phyloP scores from a whole-genome alignment of 1,140 invertebrate genomes.

The Drosophila rhopaloa region DNA sequence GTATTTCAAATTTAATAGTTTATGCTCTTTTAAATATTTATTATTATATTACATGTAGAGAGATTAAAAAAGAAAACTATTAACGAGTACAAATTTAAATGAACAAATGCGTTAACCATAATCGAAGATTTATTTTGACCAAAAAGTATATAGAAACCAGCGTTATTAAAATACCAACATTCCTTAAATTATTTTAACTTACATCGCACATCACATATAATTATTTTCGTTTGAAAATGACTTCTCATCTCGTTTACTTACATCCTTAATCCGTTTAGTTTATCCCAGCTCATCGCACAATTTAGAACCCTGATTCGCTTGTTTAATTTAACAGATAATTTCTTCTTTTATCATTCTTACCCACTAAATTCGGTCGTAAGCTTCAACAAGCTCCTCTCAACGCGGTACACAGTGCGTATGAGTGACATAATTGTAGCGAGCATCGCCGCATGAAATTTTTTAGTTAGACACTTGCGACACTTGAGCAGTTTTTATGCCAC shows the following conservation, averaged over 20 bases:
- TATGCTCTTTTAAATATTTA: no score
- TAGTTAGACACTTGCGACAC: slow-evolving; percentile 33
- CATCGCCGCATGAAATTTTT: slow-evolving; percentile 36
- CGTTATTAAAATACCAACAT: neutral
- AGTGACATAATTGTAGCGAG: slow-evolving; percentile 64
- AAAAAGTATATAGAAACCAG: neutral
- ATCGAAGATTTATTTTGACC: no score
- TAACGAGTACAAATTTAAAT: no score
- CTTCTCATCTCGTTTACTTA: neutral
- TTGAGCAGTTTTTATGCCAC: slow-evolving; percentile 57
- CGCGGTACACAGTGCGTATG: slow-evolving; percentile 46
- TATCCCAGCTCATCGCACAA: neutral
- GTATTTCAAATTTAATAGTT: no score
- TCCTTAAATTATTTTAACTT: neutral
- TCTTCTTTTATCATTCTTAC: neutral
- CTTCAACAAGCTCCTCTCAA: slow-evolving; percentile 18
- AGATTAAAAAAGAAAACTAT: no score
- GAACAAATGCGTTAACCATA: no score
- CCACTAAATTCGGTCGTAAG: slow-evolving; percentile 13
- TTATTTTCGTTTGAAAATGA: neutral
- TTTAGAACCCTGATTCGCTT: slow-evolving; percentile 5
- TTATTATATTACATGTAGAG: no score
- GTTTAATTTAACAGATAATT: slow-evolving; percentile 6
- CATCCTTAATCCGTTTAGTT: slow-evolving; percentile 17
- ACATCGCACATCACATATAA: neutral